phyloP scores from a whole-genome alignment of 1,140 invertebrate genomes.

The Bombus difficillimus region DNA sequence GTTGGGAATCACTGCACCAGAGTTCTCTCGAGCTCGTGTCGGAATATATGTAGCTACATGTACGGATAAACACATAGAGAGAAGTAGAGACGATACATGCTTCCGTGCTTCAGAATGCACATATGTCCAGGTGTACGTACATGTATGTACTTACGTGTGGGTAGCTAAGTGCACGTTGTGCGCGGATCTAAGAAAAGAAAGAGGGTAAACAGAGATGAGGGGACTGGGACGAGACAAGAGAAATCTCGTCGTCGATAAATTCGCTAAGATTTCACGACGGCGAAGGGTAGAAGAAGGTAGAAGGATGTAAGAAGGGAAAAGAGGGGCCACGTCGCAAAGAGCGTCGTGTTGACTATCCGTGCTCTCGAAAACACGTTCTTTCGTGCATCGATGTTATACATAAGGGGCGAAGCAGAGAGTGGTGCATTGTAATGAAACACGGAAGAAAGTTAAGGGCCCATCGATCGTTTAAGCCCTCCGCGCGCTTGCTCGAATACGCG shows the following conservation, averaged over 20 bases:
- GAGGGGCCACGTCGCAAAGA: background rate
- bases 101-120: slow-evolving; percentile 14
- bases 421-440: slow-evolving; percentile 68
- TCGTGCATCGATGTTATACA: slow-evolving; percentile 39
- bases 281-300: background rate
- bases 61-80: slow-evolving; percentile 24
- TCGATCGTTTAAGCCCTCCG: slow-evolving; percentile 68
- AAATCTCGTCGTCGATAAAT: slow-evolving; percentile 31
- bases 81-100: slow-evolving; percentile 24
- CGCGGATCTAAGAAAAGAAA: slow-evolving; percentile 33
- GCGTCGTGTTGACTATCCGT: slow-evolving; percentile 24
- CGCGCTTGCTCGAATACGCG: slow-evolving; percentile 52
- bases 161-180: slow-evolving; percentile 23
- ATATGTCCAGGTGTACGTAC: slow-evolving; percentile 3
- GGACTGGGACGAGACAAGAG: background rate
- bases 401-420: slow-evolving; percentile 1
- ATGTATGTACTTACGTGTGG: background rate
- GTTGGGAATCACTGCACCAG: slow-evolving; percentile 40
- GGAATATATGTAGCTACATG: slow-evolving; percentile 34
- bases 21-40: slow-evolving; percentile 34
- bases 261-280: background rate
- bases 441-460: slow-evolving; percentile 68
- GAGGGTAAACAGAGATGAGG: slow-evolving; percentile 16
- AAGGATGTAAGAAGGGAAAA: background rate
- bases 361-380: slow-evolving; percentile 20